phyloP scores from a whole-genome alignment of 2,113 vertebrate species.

The Hystrix brachyura region DNA sequence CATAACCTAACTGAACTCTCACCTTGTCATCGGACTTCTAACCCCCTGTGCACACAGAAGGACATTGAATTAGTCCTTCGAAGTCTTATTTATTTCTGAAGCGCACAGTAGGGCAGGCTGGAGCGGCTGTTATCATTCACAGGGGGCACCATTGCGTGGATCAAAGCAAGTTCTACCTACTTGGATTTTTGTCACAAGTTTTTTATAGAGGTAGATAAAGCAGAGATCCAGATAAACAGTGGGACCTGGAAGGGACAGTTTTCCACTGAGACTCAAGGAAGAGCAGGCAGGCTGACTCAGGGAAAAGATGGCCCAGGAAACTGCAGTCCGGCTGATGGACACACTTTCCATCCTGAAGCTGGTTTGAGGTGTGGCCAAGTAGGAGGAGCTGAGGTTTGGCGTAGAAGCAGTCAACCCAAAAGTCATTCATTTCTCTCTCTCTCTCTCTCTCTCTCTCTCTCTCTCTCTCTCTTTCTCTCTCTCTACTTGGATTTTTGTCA shows the following conservation, averaged over 20 bases:
- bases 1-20: background rate
- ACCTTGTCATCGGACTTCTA: background rate
- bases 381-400: accelerated
- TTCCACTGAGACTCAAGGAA: background rate
- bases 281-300: no score
- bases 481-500: no score
- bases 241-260: no score
- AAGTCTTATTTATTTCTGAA: background rate
- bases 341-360: background rate
- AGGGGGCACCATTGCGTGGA: no score
- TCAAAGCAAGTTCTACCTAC: background rate
- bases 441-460: no score
- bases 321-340: background rate
- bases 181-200: background rate
- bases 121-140: background rate
- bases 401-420: background rate
- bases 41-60: background rate
- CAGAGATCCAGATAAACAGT: background rate
- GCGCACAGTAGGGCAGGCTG: background rate
- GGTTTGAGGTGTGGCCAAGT: background rate
- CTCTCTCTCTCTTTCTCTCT: background rate
- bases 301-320: background rate
- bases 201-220: background rate
- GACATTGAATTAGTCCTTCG: background rate
- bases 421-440: background rate